phyloP scores from a whole-genome alignment of 2,888 invertebrate genomes.

The Eristalis pertinax region DNA sequence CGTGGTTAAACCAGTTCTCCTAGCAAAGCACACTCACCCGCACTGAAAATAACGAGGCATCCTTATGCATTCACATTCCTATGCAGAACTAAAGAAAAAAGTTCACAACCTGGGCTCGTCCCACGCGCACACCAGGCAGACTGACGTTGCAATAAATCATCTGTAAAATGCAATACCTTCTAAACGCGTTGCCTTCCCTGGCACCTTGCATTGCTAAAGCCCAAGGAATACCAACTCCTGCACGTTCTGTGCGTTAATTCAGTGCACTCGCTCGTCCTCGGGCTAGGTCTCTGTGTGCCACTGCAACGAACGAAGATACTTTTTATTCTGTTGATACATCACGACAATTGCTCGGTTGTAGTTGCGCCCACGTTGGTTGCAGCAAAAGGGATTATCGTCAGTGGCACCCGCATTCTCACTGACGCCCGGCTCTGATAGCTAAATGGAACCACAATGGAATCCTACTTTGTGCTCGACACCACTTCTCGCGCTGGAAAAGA shows the following conservation, averaged over 20 bases:
- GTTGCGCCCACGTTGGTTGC: constrained; percentile 28
- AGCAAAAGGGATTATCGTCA: constrained; percentile 33
- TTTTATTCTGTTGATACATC: constrained; percentile 16
- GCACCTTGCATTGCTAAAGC: constrained; percentile 34
- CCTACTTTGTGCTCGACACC: constrained; percentile 24
- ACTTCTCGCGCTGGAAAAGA: neutral
- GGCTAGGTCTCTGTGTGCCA: constrained; percentile 22
- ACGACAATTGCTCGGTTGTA: constrained; percentile 32
- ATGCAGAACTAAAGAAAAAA: neutral
- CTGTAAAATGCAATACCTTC: constrained; percentile 44
- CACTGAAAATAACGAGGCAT: constrained; percentile 14
- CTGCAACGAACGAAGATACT: constrained; percentile 22
- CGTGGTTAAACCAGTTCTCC: neutral
- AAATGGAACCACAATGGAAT: constrained; percentile 43
- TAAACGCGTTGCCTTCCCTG: constrained; percentile 9
- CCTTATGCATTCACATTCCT: constrained; percentile 1
- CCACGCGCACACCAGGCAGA: constrained; percentile 23
- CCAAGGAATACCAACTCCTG: constrained; percentile 18
- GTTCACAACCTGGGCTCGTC: constrained; percentile 20
- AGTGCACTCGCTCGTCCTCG: constrained; percentile 12
- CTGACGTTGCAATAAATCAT: constrained; percentile 50
- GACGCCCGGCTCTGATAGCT: constrained; percentile 29
- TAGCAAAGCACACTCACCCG: constrained; percentile 3
- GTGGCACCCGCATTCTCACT: constrained; percentile 48
- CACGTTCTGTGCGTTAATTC: constrained; percentile 45